Base-by-base conservation (phyloP, 2,797 vertebrate species). In the Helostoma temminkii region DNA sequence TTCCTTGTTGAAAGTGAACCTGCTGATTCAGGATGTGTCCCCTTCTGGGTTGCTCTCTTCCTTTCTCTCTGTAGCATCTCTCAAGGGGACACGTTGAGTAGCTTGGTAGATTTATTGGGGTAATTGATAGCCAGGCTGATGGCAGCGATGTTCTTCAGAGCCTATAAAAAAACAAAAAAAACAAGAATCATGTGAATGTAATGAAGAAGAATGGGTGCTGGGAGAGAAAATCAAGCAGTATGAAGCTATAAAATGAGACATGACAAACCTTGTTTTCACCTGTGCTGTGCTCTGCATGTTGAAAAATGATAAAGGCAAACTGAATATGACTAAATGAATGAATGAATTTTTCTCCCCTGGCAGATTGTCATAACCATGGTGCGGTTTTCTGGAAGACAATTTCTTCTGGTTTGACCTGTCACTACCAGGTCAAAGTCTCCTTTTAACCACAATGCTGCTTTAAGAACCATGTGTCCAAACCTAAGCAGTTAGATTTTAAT, bases 71-170 rank as follows among this genome's bases (percentile, higher is more conserved):
- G 36, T 10, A 41, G 67, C 41, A 50, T 71, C 76, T 56, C 86
- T 94, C 90, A 94, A 3, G 85, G 82, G 68, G 94, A 94, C 86
- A 94, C 85, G 86, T 94, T 95, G 94, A 98, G 95, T 71, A 96
- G 93, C 89, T 91, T 93, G 62, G 98, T 99, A 22, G 96, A 97
- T 95, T 97, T 98, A 94, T 98, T 99, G 32, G 96, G 95, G 80
- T 99, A 98, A 94, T 96, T 96, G 94, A 99, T 98, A 74, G 97
- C 97, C 92, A 99, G 94, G 93, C 97, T 99, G 94, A 99, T 97
- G 89, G 97, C 97, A 74, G 96, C 96, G 67, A 99, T 96, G 93
- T 98, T 99, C 94, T 95, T 97, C 92, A 99, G 94, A 80, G 96
- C 97, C 98, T 99, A 84, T 24, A 86, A 21, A 45, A 85, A 66